Conservation (phyloP, 1,140 invertebrate genomes). For the Ceratitis capitata region DNA sequence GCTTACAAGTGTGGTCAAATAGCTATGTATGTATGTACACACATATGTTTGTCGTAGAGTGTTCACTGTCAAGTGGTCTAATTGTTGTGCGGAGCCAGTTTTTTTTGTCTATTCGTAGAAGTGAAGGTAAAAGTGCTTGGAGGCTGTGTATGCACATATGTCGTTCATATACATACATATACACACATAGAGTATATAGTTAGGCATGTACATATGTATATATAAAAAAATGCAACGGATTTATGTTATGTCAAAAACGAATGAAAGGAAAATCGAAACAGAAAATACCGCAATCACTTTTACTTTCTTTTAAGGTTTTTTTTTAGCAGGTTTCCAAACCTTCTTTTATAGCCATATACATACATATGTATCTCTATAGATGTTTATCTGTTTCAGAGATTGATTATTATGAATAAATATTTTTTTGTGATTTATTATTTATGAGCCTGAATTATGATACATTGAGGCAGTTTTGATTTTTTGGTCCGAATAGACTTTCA, state of each 20-base stretch:
- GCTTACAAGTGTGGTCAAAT: not conserved
- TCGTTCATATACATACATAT: too few relatives aligned
- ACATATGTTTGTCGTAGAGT: not conserved
- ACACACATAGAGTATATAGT: too few relatives aligned
- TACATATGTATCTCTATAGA: too few relatives aligned
- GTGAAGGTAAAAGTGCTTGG: not conserved
- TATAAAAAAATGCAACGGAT: not conserved
- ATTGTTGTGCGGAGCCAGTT: not conserved
- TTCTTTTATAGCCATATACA: too few relatives aligned
- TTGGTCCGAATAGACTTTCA: too few relatives aligned
- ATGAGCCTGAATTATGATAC: too few relatives aligned
- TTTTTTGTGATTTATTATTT: too few relatives aligned
- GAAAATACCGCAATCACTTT: not conserved
- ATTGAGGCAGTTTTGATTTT: too few relatives aligned
- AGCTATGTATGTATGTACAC: not conserved
- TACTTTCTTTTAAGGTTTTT: not conserved
- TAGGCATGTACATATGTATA: too few relatives aligned
- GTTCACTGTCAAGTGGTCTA: not conserved
- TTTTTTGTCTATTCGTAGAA: not conserved
- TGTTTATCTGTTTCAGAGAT: too few relatives aligned
- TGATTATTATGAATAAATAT: too few relatives aligned
- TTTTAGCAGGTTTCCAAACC: not conserved
- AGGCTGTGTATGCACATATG: too few relatives aligned
- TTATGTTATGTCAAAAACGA: not conserved
- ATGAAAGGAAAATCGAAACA: not conserved